Evolutionary conservation across 2,797 vertebrate genomes (phyloP), one percentile per base, ranked within the genome.

Genomic region (Pangasius mekongensis): DNA sequence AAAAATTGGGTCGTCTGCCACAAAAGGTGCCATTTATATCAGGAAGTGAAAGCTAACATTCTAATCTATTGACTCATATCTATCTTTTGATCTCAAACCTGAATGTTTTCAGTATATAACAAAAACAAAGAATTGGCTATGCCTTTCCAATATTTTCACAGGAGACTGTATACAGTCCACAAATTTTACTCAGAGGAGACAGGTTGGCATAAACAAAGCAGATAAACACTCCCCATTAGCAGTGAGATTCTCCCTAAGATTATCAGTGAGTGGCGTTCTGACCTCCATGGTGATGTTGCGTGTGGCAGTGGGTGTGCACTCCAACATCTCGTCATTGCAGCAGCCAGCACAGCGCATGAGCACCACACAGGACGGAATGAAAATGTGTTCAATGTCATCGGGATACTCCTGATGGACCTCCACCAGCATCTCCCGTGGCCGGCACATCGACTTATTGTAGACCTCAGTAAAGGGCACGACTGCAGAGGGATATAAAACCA

Each of bases 401-500:
- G 99, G 98, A 86, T 99, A 98, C 93, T 99, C 98, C 94, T 98
- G 97, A 92, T 98, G 96, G 93, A 99, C 98, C 92, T 99, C 98
- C 94, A 99, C 98, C 95, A 99, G 96, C 88, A 97, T 94, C 95
- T 99, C 99, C 82, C 99, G 96, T 0, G 98, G 97, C 93, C 96
- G 96, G 95, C 99, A 99, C 94, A 95, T 95, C 91, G 98, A 99
- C 92, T 97, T 98, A 91, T 97, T 96, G 92, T 97, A 99, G 92
- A 99, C 99, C 47, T 98, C 98, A 94, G 98, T 94, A 92, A 99
- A 97, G 89, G 96, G 95, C 93, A 99, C 96, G 95, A 98, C 98
- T 99, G 95, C 18, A 27, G 74, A 36, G 22, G 52, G 74, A 83
- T 30, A 67, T 20, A 83, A 66, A 66, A 8, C 5, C 54, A 36